Evolutionary conservation across 2,888 invertebrate genomes (phyloP), one percentile per base, ranked within the genome.

Genomic region (Diplazon laetatorius): DNA sequence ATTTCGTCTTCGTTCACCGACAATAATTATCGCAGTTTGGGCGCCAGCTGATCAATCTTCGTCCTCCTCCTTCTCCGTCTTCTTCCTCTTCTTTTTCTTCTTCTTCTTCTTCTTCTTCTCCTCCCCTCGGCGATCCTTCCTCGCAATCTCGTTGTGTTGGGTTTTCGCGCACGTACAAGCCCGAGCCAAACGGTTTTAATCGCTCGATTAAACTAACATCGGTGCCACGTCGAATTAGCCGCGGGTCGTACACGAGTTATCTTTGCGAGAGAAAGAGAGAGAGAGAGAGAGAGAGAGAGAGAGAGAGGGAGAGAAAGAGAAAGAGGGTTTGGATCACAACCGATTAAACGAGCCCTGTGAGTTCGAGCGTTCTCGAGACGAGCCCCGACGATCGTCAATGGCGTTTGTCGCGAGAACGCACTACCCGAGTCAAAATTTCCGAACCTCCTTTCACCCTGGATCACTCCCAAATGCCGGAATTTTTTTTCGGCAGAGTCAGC

Each of bases 121-220:
- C n/a, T 42, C 10, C 2, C 10, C 42, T 12, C 10, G 42, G n/a
- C n/a, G n/a, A n/a, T n/a, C n/a, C 10, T n/a, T 10, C 10, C 42
- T 71, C 75, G 62, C 71, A 66, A 71, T 78, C 66, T 74, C 71
- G 78, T 70, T 71, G 78, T 66, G 60, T 35, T 73, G 72, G 60
- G 57, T 30, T 52, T 76, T n/a, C 74, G 82, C 42, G 22, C 39
- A 44, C 16, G 39, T 73, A 16, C n/a, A n/a, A n/a, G n/a, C 16
- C 46, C 35, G 46, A 48, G 60, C 16, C 10, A 52, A 52, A 25
- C 73, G 68, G 62, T 69, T 65, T 80, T 75, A 52, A 85, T 86
- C 83, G 82, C 78, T 79, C 85, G 83, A 84, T 85, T 86, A 85
- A 83, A 79, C 83, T 80, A 83, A 84, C 81, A 83, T 82, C 80